Base-by-base conservation (phyloP, 2,888 invertebrate genomes). In the Schizaphis graminum region DNA sequence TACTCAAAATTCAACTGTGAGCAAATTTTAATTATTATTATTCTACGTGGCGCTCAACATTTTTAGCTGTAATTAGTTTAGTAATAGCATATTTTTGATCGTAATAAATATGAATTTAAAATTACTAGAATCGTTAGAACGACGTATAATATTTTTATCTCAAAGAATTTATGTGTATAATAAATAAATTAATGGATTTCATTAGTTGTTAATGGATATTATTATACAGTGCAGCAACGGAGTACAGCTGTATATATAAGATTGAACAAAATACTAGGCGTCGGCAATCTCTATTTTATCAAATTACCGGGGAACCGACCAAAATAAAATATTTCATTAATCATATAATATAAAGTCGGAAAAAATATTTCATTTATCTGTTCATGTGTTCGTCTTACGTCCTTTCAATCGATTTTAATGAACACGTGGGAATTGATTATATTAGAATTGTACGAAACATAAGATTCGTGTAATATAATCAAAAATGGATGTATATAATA, bases 391-490 rank as follows among this genome's bases (percentile, higher is more conserved):
- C 21, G n/a, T 35, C 41, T 28, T 77, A n/a, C 56, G 56, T 67
- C 53, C 56, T 89, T 89, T 26, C 44, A 7, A 41, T 41, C 67
- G 16, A 28, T 47, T n/a, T 77, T 91, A 53, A 89, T 8, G 77
- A 89, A 77, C 88, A 92, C 88, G 86, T 41, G 61, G 28, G 88
- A 92, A 67, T 41, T 53, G 53, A 91, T 47, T 8, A 7, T 87
- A 26, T 87, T 57, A 26, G 47, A 47, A 86, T 47, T n/a, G 35
- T 21, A 77, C 90, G 93, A 90, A 93, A 89, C 57, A 93, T 47
- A 85, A 93, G 89, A 90, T 89, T 93, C 93, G 89, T 90, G 89
- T 90, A 89, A 89, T 35, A 1, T 21, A 35, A 26, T 28, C 28
- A 87, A 92, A 92, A 16, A 86, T 10, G 11, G 1, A 1, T 4